These are phyloP conservation scores for Prosapia bicincta DNA, from an alignment of 2,888 invertebrate genomes.

Conservation along the genomic window DNA sequence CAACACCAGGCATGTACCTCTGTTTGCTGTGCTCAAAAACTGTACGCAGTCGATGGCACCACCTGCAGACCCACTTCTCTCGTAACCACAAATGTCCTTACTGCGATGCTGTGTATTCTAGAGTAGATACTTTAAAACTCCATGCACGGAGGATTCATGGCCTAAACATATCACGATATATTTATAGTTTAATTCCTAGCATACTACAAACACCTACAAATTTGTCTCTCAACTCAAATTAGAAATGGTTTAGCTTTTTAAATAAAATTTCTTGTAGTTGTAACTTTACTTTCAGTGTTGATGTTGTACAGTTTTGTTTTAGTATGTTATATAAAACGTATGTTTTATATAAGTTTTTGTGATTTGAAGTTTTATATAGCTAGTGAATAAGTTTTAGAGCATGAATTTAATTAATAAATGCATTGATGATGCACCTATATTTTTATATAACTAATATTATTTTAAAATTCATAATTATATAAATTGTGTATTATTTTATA, in stretches of 20 bases:
- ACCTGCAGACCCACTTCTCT: constrained; percentile 56
- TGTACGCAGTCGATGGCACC: constrained; percentile 65
- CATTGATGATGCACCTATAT: background rate
- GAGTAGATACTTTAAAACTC: constrained; percentile 79
- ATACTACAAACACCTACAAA: background rate
- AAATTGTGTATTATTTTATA: too few species aligned
- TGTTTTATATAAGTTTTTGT: too few species aligned
- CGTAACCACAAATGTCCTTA: constrained; percentile 59
- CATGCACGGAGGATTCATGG: constrained; percentile 75
- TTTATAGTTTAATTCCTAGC: constrained; percentile 7
- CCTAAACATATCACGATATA: constrained; percentile 10
- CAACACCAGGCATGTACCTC: constrained; percentile 47
- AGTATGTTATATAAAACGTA: background rate
- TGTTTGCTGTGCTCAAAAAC: constrained; percentile 62
- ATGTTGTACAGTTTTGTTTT: background rate
- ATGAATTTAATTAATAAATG: background rate
- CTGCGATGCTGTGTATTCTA: constrained; percentile 82
- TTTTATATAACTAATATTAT: background rate
- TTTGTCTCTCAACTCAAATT: background rate
- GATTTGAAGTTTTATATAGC: background rate
- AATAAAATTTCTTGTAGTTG: too few species aligned
- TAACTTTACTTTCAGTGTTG: background rate
- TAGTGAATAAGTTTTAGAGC: background rate
- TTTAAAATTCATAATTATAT: background rate
- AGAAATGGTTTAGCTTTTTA: background rate